Percentiles rank a stretch among this genome's conserved stretches.
Conservation (phyloP, 2,888 invertebrate species). For the Caenorhabditis sp. region DNA sequence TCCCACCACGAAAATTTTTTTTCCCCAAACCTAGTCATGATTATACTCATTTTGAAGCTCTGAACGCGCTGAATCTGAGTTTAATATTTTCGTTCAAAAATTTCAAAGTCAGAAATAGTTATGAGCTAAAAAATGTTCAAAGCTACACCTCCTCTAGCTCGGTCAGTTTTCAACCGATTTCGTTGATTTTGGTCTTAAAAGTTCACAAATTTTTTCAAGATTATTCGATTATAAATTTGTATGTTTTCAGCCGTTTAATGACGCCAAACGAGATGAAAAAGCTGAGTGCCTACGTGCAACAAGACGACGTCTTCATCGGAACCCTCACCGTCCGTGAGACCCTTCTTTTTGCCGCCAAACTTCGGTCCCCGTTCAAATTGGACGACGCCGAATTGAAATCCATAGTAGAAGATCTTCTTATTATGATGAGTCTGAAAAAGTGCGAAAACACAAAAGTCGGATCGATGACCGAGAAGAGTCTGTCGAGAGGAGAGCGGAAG, state of each 20-base stretch:
- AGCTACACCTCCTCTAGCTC: not conserved
- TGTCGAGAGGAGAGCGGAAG: conserved; percentile 97
- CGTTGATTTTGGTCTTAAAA: not conserved
- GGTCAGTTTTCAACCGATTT: not conserved
- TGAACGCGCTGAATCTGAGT: too few species aligned
- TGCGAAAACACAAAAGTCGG: conserved; percentile 67
- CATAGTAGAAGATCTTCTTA: conserved; percentile 63
- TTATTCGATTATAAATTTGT: not conserved
- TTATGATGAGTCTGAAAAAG: conserved; percentile 65
- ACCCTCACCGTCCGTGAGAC: conserved; percentile 92
- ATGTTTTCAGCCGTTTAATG: conserved; percentile 57
- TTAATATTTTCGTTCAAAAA: not conserved
- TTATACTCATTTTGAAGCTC: conserved; percentile 5
- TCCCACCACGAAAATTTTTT: not conserved
- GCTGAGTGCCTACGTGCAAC: conserved; percentile 92
- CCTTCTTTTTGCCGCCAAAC: conserved; percentile 88
- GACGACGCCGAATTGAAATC: conserved; percentile 72
- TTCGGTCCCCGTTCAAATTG: conserved; percentile 56
- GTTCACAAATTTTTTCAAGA: not conserved
- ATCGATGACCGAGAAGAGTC: conserved; percentile 87
- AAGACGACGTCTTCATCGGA: conserved; percentile 92
- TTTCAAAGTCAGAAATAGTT: not conserved
- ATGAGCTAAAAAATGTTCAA: not conserved
- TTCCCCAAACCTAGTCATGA: not conserved
- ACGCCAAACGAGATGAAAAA: conserved; percentile 84